A percentile compares a stretch with the other conserved stretches of the same genome.
phyloP scores from a whole-genome alignment of 2,113 vertebrate genomes.

The Erythrolamprus reginae region DNA sequence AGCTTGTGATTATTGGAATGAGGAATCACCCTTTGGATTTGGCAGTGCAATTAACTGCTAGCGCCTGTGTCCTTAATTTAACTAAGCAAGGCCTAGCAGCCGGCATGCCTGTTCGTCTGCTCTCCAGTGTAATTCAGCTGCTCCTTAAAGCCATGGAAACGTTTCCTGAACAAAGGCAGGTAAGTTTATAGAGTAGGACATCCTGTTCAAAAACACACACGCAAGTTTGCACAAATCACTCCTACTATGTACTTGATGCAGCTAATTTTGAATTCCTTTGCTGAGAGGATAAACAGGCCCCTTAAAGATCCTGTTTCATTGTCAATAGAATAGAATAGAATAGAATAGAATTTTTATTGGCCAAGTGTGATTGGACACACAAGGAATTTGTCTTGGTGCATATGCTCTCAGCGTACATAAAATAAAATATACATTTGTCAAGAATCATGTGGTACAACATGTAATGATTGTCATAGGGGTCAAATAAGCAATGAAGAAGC shows the following conservation, averaged over 20 bases:
- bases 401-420: too few species aligned
- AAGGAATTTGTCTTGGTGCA: too few species aligned
- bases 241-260: background rate
- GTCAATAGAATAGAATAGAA: too few species aligned
- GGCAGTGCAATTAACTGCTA: constrained; percentile 85
- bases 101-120: constrained; percentile 81
- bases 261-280: background rate
- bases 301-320: background rate
- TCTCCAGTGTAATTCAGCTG: constrained; percentile 79
- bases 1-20: constrained; percentile 88
- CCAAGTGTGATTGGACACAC: too few species aligned
- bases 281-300: background rate
- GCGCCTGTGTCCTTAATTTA: constrained; percentile 86
- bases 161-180: constrained; percentile 85
- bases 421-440: too few species aligned
- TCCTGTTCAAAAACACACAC: background rate
- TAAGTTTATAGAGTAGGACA: constrained; percentile 26
- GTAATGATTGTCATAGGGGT: too few species aligned
- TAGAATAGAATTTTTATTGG: too few species aligned
- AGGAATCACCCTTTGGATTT: constrained; percentile 82
- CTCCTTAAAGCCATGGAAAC: constrained; percentile 86
- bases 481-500: too few species aligned
- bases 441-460: too few species aligned
- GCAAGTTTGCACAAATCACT: background rate
- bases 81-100: constrained; percentile 83